Conservation (phyloP, 2,113 vertebrate genomes). For the Machaerirhynchus nigripectus region DNA sequence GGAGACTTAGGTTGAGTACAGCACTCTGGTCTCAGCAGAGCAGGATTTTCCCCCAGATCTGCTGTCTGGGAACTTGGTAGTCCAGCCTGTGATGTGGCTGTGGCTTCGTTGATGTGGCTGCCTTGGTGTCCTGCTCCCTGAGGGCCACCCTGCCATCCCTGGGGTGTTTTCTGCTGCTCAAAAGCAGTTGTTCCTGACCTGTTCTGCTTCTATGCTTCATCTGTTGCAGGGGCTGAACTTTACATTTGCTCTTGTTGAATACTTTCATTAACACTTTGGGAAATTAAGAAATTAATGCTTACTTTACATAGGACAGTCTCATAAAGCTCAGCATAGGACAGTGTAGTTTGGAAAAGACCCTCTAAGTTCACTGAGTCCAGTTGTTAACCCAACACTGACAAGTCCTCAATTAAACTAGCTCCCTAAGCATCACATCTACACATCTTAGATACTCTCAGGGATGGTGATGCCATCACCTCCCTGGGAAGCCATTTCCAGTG, state of each 20-base stretch:
- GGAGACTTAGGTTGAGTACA: background rate
- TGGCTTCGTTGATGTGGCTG: background rate
- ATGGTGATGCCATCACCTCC: background rate
- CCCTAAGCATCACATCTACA: too few relatives aligned
- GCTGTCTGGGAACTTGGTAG: fast-evolving
- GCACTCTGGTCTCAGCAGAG: background rate
- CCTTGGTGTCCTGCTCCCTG: fast-evolving
- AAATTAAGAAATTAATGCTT: background rate
- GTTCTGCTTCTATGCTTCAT: background rate
- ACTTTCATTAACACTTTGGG: background rate
- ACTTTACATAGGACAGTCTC: background rate
- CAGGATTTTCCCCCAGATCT: background rate
- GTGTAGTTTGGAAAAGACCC: background rate
- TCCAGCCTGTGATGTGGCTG: background rate
- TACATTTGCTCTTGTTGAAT: background rate
- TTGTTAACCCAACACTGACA: background rate
- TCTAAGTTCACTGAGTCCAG: background rate
- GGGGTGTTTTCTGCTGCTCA: background rate
- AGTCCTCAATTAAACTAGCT: background rate
- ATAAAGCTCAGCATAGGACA: background rate
- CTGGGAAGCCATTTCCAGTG: background rate
- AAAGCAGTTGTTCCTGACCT: background rate
- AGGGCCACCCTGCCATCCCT: background rate
- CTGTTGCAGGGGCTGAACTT: fast-evolving
- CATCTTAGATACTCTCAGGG: background rate